A percentile compares a stretch with the other conserved stretches of the same genome.
Conservation (phyloP, 2,113 vertebrate species). For the Chinchilla lanigera region DNA sequence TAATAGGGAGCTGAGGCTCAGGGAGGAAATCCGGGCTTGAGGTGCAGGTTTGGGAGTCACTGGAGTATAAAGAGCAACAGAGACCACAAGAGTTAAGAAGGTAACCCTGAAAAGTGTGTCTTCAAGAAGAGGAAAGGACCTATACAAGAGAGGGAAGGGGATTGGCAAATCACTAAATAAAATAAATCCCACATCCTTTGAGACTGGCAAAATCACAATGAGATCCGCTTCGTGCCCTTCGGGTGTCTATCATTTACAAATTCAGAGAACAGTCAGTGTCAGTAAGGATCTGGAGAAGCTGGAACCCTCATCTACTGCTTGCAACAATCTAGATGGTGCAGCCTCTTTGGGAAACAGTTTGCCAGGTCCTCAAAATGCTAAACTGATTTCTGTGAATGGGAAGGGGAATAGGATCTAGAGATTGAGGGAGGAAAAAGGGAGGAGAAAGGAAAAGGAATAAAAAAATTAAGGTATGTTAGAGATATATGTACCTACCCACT, state of each 20-base stretch:
- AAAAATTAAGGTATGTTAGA: too few species aligned
- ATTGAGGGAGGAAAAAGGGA: background rate
- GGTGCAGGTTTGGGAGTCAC: background rate
- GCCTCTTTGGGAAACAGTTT: background rate
- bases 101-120: background rate
- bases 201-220: background rate
- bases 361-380: background rate
- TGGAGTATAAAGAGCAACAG: background rate
- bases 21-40: background rate
- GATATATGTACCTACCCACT: background rate
- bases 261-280: background rate
- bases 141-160: background rate
- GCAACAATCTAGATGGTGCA: background rate
- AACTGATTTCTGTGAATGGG: background rate
- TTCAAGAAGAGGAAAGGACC: background rate
- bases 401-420: background rate
- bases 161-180: background rate
- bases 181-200: background rate
- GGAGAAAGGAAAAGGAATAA: background rate
- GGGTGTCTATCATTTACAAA: background rate
- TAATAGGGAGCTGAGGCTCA: background rate
- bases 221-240: background rate
- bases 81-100: background rate
- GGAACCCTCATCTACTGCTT: background rate
- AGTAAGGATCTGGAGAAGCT: background rate